These are phyloP conservation scores for Aphelenchoides avenae DNA, from an alignment of 1,140 invertebrate species.

Conservation along the genomic window DNA sequence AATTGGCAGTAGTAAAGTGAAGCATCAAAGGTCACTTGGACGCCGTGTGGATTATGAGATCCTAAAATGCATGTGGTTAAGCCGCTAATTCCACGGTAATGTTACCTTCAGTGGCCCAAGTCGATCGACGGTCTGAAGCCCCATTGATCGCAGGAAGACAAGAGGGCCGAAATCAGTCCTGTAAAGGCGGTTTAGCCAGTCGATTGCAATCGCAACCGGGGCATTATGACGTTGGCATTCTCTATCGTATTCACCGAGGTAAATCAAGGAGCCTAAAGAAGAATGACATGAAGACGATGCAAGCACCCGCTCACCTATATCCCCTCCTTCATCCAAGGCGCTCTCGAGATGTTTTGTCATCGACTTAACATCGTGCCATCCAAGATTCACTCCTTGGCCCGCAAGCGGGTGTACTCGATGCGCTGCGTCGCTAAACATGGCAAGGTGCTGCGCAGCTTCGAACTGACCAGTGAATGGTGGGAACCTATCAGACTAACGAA, in stretches of 20 bases:
- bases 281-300: too few relatives aligned
- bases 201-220: slow-evolving; percentile 78
- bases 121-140: slow-evolving; percentile 76
- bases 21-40: slow-evolving; percentile 13
- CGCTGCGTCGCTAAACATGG: slow-evolving; percentile 74
- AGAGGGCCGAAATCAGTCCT: slow-evolving; percentile 71
- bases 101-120: slow-evolving; percentile 72
- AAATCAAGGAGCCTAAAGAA: slow-evolving; percentile 61
- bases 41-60: slow-evolving; percentile 31
- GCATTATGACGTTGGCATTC: slow-evolving; percentile 77
- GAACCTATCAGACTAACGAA: slow-evolving; percentile 4
- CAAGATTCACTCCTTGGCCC: slow-evolving; percentile 79
- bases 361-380: slow-evolving; percentile 81
- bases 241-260: slow-evolving; percentile 78
- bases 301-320: slow-evolving; percentile 68
- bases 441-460: slow-evolving; percentile 21
- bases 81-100: slow-evolving; percentile 6
- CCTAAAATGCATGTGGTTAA: slow-evolving; percentile 19
- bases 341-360: slow-evolving; percentile 71
- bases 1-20: too few relatives aligned
- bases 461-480: neutral
- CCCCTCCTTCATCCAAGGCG: slow-evolving; percentile 70
- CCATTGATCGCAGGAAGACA: slow-evolving; percentile 76
- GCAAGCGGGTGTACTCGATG: slow-evolving; percentile 92
- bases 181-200: slow-evolving; percentile 81